A percentile compares a stretch with the other conserved stretches of the same genome.
Evolutionary conservation across 2,888 invertebrate species (phyloP).

Genomic region (Idaea dimidiata): DNA sequence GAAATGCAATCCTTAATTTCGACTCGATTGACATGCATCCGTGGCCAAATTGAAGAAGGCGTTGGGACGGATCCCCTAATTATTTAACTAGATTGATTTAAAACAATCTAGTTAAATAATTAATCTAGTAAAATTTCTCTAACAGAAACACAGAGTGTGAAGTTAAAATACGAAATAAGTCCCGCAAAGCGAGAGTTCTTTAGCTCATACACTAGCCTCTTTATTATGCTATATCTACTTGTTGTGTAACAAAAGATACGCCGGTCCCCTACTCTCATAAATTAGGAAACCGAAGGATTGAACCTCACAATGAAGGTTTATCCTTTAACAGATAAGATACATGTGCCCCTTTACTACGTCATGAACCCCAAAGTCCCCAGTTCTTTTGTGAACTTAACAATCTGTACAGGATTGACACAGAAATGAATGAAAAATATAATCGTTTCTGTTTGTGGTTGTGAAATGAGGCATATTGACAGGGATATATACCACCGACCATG

Average conservation of each 20-base stretch:
- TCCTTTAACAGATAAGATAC: neutral
- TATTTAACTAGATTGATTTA: too few species aligned
- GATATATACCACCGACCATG: too few species aligned
- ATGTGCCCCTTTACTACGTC: neutral
- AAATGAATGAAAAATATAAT: neutral
- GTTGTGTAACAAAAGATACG: neutral
- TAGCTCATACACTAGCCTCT: too few species aligned
- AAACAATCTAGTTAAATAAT: too few species aligned
- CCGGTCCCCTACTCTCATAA: constrained; percentile 1
- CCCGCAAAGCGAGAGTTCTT: too few species aligned
- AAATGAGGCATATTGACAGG: neutral
- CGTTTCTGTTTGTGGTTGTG: neutral
- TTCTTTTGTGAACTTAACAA: neutral
- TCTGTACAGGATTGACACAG: neutral
- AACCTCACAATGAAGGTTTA: neutral
- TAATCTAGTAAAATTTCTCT: too few species aligned
- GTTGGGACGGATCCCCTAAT: too few species aligned
- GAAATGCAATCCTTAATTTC: too few species aligned
- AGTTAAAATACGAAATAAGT: too few species aligned
- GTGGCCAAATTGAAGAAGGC: too few species aligned
- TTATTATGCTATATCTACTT: neutral
- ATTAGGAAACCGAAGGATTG: neutral
- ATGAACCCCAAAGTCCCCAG: neutral
- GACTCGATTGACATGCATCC: too few species aligned
- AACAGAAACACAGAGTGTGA: too few species aligned